Conservation (phyloP, 2,888 invertebrate genomes). For the Hypsopygia costalis region DNA sequence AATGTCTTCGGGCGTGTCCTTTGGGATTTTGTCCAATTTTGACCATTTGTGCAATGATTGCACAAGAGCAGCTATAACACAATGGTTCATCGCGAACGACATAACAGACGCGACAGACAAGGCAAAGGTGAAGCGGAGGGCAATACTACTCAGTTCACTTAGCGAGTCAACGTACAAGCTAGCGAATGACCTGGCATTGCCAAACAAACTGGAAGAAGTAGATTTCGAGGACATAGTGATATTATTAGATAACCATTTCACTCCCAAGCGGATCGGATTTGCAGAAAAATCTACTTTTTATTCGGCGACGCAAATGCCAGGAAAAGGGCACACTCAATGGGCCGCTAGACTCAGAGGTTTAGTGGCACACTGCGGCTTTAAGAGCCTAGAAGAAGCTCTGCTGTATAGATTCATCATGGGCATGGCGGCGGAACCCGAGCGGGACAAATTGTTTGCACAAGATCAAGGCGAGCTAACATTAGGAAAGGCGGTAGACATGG, state of each 20-base stretch:
- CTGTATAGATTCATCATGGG: conserved; percentile 24
- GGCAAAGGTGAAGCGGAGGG: not conserved
- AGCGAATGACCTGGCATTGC: conserved; percentile 10
- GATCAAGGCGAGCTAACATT: conserved; percentile 17
- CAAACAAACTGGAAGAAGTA: conserved; percentile 4
- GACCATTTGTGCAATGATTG: not conserved
- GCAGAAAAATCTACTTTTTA: too few species aligned
- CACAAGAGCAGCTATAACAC: not conserved
- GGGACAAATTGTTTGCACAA: conserved; percentile 20
- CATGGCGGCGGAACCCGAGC: conserved; percentile 20
- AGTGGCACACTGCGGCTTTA: too few species aligned
- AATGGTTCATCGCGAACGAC: conserved; percentile 10
- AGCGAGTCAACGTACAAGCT: not conserved
- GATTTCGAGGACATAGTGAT: conserved; percentile 1
- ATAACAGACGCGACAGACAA: not conserved
- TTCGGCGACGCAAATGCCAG: too few species aligned
- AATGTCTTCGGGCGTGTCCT: not conserved
- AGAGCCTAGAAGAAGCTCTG: too few species aligned
- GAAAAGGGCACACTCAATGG: too few species aligned
- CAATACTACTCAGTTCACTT: not conserved
- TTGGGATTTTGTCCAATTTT: not conserved
- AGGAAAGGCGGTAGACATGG: conserved; percentile 21
- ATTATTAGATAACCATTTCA: conserved; percentile 13
- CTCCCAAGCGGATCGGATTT: too few species aligned
- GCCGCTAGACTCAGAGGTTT: too few species aligned